Evolutionary conservation across 1,140 invertebrate species (phyloP), one percentile per base, ranked within the genome.

Genomic region (Psix sp.): DNA sequence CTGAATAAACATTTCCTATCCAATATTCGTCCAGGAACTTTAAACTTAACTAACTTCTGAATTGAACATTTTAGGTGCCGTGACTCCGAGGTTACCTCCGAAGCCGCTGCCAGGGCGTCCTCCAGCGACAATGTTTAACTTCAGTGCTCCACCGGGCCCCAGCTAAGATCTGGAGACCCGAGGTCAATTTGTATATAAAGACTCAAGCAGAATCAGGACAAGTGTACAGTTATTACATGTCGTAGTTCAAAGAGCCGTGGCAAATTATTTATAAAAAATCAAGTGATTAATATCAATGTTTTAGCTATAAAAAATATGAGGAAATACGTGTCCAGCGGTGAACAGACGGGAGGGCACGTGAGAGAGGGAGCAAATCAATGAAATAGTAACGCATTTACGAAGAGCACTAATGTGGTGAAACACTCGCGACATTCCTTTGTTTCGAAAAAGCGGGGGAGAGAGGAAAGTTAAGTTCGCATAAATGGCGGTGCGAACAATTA

Each of bases 11-110:
- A n/a, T n/a, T n/a, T n/a, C n/a, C n/a, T n/a, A n/a, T n/a, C n/a
- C n/a, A n/a, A n/a, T n/a, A n/a, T n/a, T n/a, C n/a, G n/a, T n/a
- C n/a, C n/a, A n/a, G n/a, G n/a, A n/a, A n/a, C n/a, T n/a, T n/a
- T n/a, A n/a, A n/a, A n/a, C n/a, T n/a, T n/a, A n/a, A n/a, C n/a
- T n/a, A 15, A 29, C 3, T 51, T 52, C 2, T 40, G 10, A n/a
- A n/a, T n/a, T 2, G 33, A 46, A 52, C 1, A 72, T 77, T 70
- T 3, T 38, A 84, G 83, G 84, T 73, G 83, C 85, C 49, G 79
- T 87, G 51, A 88, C 86, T 5, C 87, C 87, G 1, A 84, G 77
- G 60, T 71, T 88, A 81, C 87, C 87, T 57, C 87, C 87, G 35
- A 88, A 87, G 78, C 87, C 87, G 15, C 77, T 86, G 49, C 78